Evolutionary conservation across 1,140 invertebrate genomes (phyloP), one percentile per base, ranked within the genome.

Genomic region (Lineus longissimus): DNA sequence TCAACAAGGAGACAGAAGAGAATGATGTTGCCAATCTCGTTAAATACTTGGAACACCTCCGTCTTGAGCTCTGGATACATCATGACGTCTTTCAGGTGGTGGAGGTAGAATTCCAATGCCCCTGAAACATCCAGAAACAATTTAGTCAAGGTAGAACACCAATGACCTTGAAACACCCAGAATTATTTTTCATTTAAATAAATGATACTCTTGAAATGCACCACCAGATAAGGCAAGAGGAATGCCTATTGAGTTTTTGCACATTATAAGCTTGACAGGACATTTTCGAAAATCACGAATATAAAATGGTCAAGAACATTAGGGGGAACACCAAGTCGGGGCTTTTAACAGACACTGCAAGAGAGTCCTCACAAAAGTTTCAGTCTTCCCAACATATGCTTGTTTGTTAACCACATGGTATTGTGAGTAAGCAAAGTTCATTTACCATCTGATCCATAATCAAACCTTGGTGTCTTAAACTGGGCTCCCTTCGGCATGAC

Each of bases 401-500:
- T 4, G 33, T 36, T 36, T 36, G 4, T 15, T 15, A 36, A 4
- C 15, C 6, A 36, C 4, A 36, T 36, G 15, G 4, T 15, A 7
- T 4, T 15, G 6, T 36, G 33, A 15, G 33, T 7, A 36, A 7
- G 4, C 4, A 36, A 36, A 7, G 33, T 36, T 4, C 6, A 7
- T 7, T 66, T 75, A 87, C 89, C 91, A 64, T 92, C 93, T 0
- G 95, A 97, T 0, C 95, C 96, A 77, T 98, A 99, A 76, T 98
- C 96, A 76, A 96, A 97, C 73, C 93, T 81, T 0, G 95, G 95
- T 69, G 98, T 85, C 80, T 97, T 98, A 15, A 97, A 84, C 80
- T 96, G 97, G 84, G 94, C 97, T 55, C 87, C 85, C 71, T 95
- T 91, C n/a, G 96, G 96, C 94, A 98, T 97, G 23, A 94, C 93